A percentile compares a stretch with the other conserved stretches of the same genome.
These are phyloP conservation scores for Suricata suricatta DNA, from an alignment of 2,113 vertebrate species.

Conservation along the genomic window DNA sequence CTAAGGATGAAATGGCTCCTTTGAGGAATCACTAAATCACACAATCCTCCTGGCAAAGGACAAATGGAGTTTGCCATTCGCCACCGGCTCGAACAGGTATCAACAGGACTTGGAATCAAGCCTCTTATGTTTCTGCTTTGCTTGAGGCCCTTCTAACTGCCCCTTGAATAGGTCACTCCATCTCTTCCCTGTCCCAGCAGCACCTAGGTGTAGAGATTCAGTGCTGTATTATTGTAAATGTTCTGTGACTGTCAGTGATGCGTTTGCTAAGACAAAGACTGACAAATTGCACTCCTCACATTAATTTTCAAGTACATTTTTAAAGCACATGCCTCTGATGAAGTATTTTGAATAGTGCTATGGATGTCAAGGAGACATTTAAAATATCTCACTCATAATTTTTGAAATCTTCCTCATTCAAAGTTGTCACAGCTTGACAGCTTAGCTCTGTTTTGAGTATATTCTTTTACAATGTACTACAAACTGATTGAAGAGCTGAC, in stretches of 20 bases:
- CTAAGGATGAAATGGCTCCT: constrained; percentile 53
- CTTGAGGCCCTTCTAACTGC: background rate
- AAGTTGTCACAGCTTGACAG: constrained; percentile 79
- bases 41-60: constrained; percentile 60
- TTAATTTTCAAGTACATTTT: constrained; percentile 81
- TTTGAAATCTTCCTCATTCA: constrained; percentile 79
- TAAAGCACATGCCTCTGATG: constrained; percentile 76
- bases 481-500: constrained; percentile 82
- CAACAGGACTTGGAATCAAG: constrained; percentile 42
- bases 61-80: constrained; percentile 37
- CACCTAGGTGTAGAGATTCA: background rate
- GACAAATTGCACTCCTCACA: constrained; percentile 74
- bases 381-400: constrained; percentile 82
- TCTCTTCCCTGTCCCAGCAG: background rate
- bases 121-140: constrained; percentile 36
- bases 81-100: constrained; percentile 54
- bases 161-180: constrained; percentile 40
- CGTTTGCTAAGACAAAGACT: constrained; percentile 69
- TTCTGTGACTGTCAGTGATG: background rate
- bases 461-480: constrained; percentile 79
- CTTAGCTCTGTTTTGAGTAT: constrained; percentile 75
- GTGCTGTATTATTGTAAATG: background rate
- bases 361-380: constrained; percentile 79
- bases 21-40: constrained; percentile 63
- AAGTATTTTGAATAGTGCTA: constrained; percentile 77